Evolutionary conservation across 2,888 invertebrate genomes (phyloP).

Genomic region (Caenorhabditis sp.): DNA sequence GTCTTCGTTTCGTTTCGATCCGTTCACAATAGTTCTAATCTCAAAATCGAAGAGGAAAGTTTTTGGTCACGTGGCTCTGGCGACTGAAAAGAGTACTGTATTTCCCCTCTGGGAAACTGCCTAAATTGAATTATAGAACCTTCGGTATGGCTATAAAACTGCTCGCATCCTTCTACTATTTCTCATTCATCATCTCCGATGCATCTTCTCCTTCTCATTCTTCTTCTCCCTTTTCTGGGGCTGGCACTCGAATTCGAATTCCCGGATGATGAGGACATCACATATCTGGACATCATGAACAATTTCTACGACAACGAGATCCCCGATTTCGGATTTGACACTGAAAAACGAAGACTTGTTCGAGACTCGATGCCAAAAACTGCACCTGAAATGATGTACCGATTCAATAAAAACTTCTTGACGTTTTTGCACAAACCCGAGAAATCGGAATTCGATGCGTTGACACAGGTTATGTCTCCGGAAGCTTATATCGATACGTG

Average conservation of each 20-base stretch:
- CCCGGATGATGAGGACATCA: not conserved
- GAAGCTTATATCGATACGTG: slow-evolving; percentile 36
- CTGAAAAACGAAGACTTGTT: not conserved
- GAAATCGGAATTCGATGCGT: not conserved
- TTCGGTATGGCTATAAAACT: not conserved
- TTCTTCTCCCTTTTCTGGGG: not conserved
- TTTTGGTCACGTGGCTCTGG: not conserved
- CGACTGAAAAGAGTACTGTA: not conserved
- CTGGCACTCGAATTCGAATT: not conserved
- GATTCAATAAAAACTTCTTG: slow-evolving; percentile 19
- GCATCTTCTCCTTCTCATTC: not conserved
- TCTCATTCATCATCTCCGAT: not conserved
- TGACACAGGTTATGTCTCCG: slow-evolving; percentile 4
- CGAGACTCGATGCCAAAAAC: slow-evolving; percentile 1
- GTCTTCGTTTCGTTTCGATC: no score
- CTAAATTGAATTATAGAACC: slow-evolving; percentile 3
- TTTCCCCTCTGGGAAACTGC: not conserved
- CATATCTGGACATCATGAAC: not conserved
- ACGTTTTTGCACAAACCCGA: not conserved
- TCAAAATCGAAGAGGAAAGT: no score
- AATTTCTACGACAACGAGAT: slow-evolving; percentile 15
- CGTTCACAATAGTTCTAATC: no score
- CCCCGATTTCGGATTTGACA: not conserved
- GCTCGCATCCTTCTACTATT: not conserved
- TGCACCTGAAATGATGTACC: slow-evolving; percentile 20